phyloP scores from a whole-genome alignment of 1,140 invertebrate genomes.

The Helicoverpa armigera region DNA sequence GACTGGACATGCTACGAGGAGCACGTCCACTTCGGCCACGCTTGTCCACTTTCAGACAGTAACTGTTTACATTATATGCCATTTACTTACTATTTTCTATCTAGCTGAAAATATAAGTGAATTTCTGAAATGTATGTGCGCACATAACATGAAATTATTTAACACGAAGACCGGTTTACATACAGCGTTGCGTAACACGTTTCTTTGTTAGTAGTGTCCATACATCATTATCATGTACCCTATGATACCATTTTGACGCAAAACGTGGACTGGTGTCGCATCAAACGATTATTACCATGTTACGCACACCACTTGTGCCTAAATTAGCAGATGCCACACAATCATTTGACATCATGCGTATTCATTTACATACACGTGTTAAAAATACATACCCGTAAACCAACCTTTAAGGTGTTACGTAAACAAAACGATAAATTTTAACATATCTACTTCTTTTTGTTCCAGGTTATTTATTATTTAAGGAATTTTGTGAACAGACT shows the following conservation, averaged over 20 bases:
- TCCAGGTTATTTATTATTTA: slow-evolving; percentile 99
- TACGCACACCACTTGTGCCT: slow-evolving; percentile 41
- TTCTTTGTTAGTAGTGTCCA: neutral
- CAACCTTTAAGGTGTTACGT: slow-evolving; percentile 19
- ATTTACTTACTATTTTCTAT: no score
- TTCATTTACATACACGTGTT: slow-evolving; percentile 37
- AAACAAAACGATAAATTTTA: slow-evolving; percentile 7
- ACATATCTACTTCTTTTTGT: slow-evolving; percentile 81
- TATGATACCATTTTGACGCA: slow-evolving; percentile 42
- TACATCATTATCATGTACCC: slow-evolving; percentile 1
- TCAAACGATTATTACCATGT: slow-evolving; percentile 29
- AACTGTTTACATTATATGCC: neutral
- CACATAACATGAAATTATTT: neutral
- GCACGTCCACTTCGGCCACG: neutral
- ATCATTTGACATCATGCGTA: slow-evolving; percentile 44
- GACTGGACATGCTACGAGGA: slow-evolving; percentile 48
- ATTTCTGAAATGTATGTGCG: no score
- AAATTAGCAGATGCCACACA: slow-evolving; percentile 38
- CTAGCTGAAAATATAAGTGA: no score
- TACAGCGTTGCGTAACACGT: slow-evolving; percentile 18
- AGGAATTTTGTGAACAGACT: slow-evolving; percentile 99
- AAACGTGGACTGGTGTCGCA: slow-evolving; percentile 19
- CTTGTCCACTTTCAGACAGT: neutral
- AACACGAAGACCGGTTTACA: neutral
- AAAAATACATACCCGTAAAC: slow-evolving; percentile 10